phyloP scores from a whole-genome alignment of 37 sponge, comb jelly and placozoan genomes.

The Ianthella basta region DNA sequence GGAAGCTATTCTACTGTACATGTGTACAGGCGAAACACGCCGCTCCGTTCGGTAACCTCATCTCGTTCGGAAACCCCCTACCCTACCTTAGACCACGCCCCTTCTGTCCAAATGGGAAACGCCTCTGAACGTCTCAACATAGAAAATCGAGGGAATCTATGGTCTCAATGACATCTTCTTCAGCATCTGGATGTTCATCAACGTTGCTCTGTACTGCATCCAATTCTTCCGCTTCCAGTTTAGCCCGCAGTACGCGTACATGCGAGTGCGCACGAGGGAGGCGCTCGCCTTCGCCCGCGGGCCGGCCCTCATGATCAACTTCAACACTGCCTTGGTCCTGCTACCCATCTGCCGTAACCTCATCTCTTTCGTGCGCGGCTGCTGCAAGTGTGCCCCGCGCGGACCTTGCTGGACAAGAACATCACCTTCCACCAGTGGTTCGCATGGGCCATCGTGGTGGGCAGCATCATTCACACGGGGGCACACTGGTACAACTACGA shows the following conservation, averaged over 20 bases:
- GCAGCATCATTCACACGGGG: constrained; percentile 19
- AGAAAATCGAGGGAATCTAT: no score
- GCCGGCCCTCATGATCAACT: constrained; percentile 20
- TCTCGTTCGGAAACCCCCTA: no score
- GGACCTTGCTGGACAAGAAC: constrained; percentile 34
- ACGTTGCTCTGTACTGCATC: background rate
- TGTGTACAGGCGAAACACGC: no score
- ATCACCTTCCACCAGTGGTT: constrained; percentile 33
- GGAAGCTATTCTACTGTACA: no score
- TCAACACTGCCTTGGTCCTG: constrained; percentile 30
- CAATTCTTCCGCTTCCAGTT: background rate
- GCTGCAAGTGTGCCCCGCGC: constrained; percentile 15
- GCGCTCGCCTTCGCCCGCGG: constrained; percentile 19
- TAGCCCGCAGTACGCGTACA: background rate
- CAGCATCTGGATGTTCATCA: constrained; percentile 29
- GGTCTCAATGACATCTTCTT: constrained; percentile 43
- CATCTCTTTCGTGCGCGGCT: constrained; percentile 28
- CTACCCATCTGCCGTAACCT: constrained; percentile 30
- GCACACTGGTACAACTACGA: constrained; percentile 41
- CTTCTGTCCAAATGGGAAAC: no score
- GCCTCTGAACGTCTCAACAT: no score
- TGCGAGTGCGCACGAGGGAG: background rate
- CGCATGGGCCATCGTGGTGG: constrained; percentile 34
- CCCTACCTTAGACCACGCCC: no score
- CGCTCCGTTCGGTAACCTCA: no score